Evolutionary conservation across 2,888 invertebrate species (phyloP), one percentile per base, ranked within the genome.

Genomic region (Icerya purchasi): DNA sequence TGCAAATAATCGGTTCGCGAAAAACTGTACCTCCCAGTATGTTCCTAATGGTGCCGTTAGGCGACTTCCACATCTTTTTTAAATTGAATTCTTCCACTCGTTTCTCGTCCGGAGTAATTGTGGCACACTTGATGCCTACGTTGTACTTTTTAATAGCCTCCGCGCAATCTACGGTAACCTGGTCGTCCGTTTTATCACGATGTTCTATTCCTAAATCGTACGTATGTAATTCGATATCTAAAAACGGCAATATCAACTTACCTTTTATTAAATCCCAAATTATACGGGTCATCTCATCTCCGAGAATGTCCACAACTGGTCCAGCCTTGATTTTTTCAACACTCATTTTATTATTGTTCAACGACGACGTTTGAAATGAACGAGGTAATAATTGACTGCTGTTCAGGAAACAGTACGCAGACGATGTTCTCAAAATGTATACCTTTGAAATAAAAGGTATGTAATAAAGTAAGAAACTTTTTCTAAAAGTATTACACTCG

Each of bases 251-350:
- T 69, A 98, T 94, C 50, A 98, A 78, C 73, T 97, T 97, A 61
- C 96, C 81, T 74, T 97, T 98, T 68, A 98, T 98, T 50, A 88
- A 79, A 69, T 96, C 93, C 97, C 97, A 98, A 70, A 98, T 96
- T 65, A 98, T 89, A 67, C 97, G 80, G 52, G 91, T 91, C 91
- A 91, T 91, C 74, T 92, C 92, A 78, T 92, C 91, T n/a, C 92
- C 92, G 58, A 90, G 79, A 68, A 90, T 81, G 71, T 92, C 91
- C 55, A 92, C 92, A 63, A 92, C 89, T 55, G 90, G 86, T 70
- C 91, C 91, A 65, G 80, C 81, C 60, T 66, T 66, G 54, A 67
- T 67, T 65, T 67, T 67, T 8, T 36, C 14, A n/a, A n/a, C n/a
- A 22, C 64, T 60, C 66, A 67, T 67, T 50, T 59, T 62, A n/a